Evolutionary conservation across 2,113 vertebrate species (phyloP).

Genomic region (Lepisosteus osseus): DNA sequence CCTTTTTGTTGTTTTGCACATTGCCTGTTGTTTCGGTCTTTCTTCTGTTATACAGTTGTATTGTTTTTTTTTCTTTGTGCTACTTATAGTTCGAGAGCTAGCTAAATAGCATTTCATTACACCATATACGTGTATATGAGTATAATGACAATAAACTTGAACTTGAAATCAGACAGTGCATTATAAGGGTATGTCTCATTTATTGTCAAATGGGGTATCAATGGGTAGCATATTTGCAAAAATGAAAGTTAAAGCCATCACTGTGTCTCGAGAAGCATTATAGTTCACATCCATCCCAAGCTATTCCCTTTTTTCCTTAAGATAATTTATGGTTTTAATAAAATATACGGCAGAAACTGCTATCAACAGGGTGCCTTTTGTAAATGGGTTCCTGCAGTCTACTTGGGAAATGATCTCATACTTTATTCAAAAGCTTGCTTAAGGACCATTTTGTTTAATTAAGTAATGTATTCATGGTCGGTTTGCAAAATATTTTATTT

Average conservation of each 20-base stretch:
- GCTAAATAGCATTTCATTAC: no score
- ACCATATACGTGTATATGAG: no score
- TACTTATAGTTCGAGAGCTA: no score
- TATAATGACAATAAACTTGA: background rate
- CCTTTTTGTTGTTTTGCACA: no score
- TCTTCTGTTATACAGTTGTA: no score
- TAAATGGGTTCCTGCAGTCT: slow-evolving; percentile 11
- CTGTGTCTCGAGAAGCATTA: background rate
- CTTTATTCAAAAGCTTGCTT: slow-evolving; percentile 11
- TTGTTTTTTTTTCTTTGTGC: no score
- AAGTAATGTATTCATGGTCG: background rate
- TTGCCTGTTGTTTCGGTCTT: slow-evolving; percentile 12
- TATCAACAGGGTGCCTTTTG: slow-evolving; percentile 2
- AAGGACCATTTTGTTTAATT: slow-evolving; percentile 14
- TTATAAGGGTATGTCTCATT: slow-evolving; percentile 46
- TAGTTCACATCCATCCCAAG: slow-evolving; percentile 31
- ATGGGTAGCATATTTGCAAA: slow-evolving; percentile 35
- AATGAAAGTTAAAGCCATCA: slow-evolving; percentile 15
- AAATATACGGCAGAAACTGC: slow-evolving; percentile 5
- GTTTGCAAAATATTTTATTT: no score
- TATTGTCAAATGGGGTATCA: slow-evolving; percentile 43
- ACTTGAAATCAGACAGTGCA: slow-evolving; percentile 33
- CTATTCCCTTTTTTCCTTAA: slow-evolving; percentile 4
- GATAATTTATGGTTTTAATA: slow-evolving; percentile 28
- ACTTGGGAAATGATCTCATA: slow-evolving; percentile 19